Percentiles rank a stretch among this genome's conserved stretches.
phyloP scores from a whole-genome alignment of 1,140 invertebrate genomes.

The Bathynomus jamesi region DNA sequence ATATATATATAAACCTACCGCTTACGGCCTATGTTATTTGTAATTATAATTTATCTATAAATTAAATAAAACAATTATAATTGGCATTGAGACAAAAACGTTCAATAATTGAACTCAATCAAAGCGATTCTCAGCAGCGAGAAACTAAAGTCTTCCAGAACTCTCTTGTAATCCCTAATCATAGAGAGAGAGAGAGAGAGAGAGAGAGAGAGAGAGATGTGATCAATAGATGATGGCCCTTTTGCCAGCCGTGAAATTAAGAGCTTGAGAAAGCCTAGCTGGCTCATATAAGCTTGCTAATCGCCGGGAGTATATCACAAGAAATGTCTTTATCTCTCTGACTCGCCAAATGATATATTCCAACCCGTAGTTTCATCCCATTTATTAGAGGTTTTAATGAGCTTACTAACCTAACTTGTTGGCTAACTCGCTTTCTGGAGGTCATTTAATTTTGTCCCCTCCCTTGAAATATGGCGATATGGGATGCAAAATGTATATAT shows the following conservation, averaged over 20 bases:
- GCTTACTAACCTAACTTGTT: neutral
- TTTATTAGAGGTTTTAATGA: neutral
- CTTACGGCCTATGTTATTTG: too few species aligned
- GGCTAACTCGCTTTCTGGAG: neutral
- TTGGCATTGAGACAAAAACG: too few species aligned
- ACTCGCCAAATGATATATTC: neutral
- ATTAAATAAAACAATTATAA: too few species aligned
- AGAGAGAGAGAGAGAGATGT: neutral
- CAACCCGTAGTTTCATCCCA: neutral
- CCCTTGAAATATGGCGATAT: too few species aligned
- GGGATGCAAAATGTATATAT: too few species aligned
- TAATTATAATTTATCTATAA: too few species aligned
- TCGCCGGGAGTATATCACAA: neutral
- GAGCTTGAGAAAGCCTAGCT: too few species aligned
- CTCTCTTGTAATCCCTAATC: neutral
- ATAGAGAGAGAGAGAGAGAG: neutral
- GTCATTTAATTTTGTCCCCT: neutral
- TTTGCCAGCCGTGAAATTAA: neutral
- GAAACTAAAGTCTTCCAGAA: neutral
- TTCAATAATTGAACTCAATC: neutral
- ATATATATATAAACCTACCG: neutral
- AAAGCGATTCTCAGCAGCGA: neutral
- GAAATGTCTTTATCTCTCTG: neutral
- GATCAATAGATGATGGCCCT: neutral
- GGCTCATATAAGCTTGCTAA: too few species aligned